Base-by-base conservation (phyloP, 2,888 invertebrate species). In the Drosophila falleni region DNA sequence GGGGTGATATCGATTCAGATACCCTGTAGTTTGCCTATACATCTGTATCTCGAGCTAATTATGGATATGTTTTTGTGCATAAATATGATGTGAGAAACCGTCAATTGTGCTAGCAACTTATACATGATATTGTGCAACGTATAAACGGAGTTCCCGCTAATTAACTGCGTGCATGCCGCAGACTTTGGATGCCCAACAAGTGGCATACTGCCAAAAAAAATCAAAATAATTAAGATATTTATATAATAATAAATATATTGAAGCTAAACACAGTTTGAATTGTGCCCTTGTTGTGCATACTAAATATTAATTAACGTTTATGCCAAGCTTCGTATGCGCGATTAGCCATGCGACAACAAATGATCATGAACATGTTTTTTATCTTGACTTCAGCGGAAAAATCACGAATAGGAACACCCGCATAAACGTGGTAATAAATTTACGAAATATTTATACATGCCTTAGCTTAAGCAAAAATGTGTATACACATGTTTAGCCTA, bases 111-210 rank as follows among this genome's bases (percentile, higher is more conserved):
- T 60, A 59, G 54, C 37, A 39, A 58, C 31, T 39, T 46, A 16
- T 37, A 26, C 61, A 58, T 42, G 65, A 66, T 68, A 59, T 74
- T 66, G 71, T 50, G 41, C 47, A 59, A 54, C 61, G 39, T 37
- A 68, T 63, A 68, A 80, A 44, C 55, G 50, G 47, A 67, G 63
- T 15, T 59, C 55, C 13, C 39, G 23, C 41, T 63, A 73, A 29
- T 16, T 41, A 41, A 56, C 80, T 83, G 82, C 80, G 80, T 65
- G 47, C 77, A 39, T 53, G 77, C 80, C 83, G 80, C 83, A 80
- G 77, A 61, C 55, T 47, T 59, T 50, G 23, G 55, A 66, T 79
- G 82, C 70, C 41, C 76, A 79, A 84, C 65, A 84, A 74, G 72
- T 39, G 56, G 54, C 65, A 44, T 13, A 53, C 41, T 42, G 42